Conservation (phyloP, 2,888 invertebrate species). For the Oscheius sp. region DNA sequence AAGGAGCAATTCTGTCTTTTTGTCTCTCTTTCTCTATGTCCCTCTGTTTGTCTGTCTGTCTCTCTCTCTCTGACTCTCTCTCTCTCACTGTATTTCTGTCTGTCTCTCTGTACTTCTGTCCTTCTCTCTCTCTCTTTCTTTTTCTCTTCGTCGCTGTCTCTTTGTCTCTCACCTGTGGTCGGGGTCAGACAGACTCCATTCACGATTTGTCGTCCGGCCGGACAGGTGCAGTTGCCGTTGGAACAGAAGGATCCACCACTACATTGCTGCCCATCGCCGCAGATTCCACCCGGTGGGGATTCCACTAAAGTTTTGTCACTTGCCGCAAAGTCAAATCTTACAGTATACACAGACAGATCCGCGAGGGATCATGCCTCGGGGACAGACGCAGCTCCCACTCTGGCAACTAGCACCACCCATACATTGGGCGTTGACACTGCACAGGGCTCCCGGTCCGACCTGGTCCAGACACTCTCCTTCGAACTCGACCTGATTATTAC, state of each 20-base stretch:
- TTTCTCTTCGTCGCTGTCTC: no score
- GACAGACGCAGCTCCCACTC: constrained; percentile 48
- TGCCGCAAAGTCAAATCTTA: neutral
- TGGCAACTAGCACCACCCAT: constrained; percentile 68
- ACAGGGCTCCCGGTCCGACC: constrained; percentile 65
- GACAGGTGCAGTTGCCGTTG: constrained; percentile 60
- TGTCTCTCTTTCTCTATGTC: no score
- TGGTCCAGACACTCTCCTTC: constrained; percentile 68
- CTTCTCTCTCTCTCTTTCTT: no score
- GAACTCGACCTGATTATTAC: constrained; percentile 67
- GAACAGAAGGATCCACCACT: constrained; percentile 69
- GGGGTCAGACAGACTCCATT: constrained; percentile 71
- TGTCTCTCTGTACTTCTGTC: no score
- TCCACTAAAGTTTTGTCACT: constrained; percentile 1
- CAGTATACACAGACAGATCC: constrained; percentile 42
- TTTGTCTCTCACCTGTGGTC: constrained; percentile 59
- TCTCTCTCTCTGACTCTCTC: no score
- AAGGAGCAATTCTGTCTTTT: neutral
- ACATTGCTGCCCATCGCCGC: constrained; percentile 50
- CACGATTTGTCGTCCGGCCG: constrained; percentile 47
- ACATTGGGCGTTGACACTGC: constrained; percentile 71
- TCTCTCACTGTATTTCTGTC: no score
- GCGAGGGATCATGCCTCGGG: constrained; percentile 36
- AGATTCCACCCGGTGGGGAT: constrained; percentile 31
- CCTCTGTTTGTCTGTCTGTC: no score